Conservation (phyloP, 2,888 invertebrate genomes). For the Brenthis daphne region DNA sequence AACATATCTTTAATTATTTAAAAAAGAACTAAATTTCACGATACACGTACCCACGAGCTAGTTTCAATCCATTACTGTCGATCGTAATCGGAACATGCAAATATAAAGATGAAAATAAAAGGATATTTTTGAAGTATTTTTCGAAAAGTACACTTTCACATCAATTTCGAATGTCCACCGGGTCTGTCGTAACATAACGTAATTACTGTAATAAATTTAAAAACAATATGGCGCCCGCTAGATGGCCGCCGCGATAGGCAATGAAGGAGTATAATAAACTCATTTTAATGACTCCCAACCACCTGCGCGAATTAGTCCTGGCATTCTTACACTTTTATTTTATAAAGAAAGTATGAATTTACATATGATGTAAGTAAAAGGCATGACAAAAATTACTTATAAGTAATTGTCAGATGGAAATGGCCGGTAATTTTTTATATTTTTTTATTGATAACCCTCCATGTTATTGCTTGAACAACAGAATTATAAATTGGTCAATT, state of each 20-base stretch:
- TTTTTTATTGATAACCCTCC: conserved; percentile 9
- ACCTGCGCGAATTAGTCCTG: conserved; percentile 61
- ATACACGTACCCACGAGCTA: conserved; percentile 11
- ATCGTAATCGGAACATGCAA: conserved; percentile 34
- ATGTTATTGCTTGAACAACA: not conserved
- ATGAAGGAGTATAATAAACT: conserved; percentile 60
- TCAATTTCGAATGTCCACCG: conserved; percentile 51
- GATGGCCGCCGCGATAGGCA: conserved; percentile 62
- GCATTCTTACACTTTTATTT: conserved; percentile 34
- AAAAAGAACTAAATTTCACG: conserved; percentile 4
- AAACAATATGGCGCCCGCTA: conserved; percentile 67
- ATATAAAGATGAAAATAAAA: conserved; percentile 38
- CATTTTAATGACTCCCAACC: conserved; percentile 61
- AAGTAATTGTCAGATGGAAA: conserved; percentile 15
- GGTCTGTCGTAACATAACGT: conserved; percentile 58
- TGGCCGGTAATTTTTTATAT: conserved; percentile 7
- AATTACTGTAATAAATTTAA: conserved; percentile 72
- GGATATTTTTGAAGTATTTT: conserved; percentile 40
- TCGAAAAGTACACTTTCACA: conserved; percentile 42
- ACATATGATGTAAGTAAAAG: conserved; percentile 12
- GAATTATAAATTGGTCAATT: not conserved
- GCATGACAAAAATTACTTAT: conserved; percentile 13
- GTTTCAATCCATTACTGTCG: conserved; percentile 37
- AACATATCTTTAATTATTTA: conserved; percentile 1
- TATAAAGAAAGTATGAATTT: conserved; percentile 42